Conservation (phyloP, 2,113 vertebrate genomes). For the Chitala chitala region DNA sequence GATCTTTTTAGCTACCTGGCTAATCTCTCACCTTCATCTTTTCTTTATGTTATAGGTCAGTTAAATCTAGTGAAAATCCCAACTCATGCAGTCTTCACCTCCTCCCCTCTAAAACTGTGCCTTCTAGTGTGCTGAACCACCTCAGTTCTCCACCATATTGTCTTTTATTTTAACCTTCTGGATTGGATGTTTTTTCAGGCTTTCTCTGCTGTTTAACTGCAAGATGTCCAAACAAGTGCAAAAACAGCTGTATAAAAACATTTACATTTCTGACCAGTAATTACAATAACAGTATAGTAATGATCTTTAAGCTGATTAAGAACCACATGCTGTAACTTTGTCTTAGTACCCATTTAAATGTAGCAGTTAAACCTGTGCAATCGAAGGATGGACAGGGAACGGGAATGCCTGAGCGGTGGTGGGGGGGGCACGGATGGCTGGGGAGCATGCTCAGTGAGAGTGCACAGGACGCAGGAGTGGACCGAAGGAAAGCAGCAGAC, state of each 20-base stretch:
- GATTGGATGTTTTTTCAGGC: not conserved
- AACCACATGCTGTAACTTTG: slow-evolving; percentile 24
- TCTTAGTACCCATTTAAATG: not conserved
- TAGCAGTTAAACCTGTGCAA: slow-evolving; percentile 25
- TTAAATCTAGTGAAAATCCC: slow-evolving; percentile 37
- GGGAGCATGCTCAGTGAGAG: slow-evolving; percentile 26
- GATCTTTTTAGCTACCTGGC: slow-evolving; percentile 38
- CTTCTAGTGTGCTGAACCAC: not conserved
- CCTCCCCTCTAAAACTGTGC: slow-evolving; percentile 7
- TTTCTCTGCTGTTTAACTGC: slow-evolving; percentile 40
- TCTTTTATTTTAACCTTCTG: not conserved
- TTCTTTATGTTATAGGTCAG: slow-evolving; percentile 40
- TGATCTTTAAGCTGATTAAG: slow-evolving; percentile 76
- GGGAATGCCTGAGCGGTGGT: slow-evolving; percentile 26
- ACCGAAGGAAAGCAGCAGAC: not conserved
- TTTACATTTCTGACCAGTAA: slow-evolving; percentile 76
- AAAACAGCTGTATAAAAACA: slow-evolving; percentile 72
- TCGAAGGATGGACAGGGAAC: slow-evolving; percentile 21
- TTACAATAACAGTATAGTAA: slow-evolving; percentile 78
- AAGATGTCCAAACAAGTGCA: slow-evolving; percentile 67
- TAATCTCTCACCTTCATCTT: slow-evolving; percentile 23
- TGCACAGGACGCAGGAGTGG: slow-evolving; percentile 27
- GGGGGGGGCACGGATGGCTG: slow-evolving; percentile 31
- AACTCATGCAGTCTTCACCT: not conserved
- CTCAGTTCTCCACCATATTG: slow-evolving; percentile 30